phyloP scores from a whole-genome alignment of 1,140 invertebrate genomes.

The Scaptodrosophila lebanonensis region DNA sequence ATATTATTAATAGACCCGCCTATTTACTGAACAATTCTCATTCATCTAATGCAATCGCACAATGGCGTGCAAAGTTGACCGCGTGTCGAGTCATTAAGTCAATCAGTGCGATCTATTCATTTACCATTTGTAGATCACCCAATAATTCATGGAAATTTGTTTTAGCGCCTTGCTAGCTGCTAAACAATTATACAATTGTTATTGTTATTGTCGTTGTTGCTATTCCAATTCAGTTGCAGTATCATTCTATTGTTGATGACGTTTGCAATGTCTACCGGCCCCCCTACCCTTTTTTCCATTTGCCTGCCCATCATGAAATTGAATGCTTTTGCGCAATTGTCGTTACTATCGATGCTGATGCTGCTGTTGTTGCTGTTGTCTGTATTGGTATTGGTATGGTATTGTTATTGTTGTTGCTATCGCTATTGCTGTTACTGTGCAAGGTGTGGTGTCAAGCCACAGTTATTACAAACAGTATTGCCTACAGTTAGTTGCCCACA shows the following conservation, averaged over 20 bases:
- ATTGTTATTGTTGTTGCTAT: too few species aligned
- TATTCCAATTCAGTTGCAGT: conserved; percentile 44
- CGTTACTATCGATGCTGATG: conserved; percentile 27
- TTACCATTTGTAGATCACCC: conserved; percentile 46
- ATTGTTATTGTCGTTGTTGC: neutral
- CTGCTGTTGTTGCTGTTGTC: conserved; percentile 19
- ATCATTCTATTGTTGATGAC: too few species aligned
- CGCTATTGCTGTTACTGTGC: conserved; percentile 20
- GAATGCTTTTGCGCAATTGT: too few species aligned
- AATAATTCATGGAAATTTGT: conserved; percentile 64
- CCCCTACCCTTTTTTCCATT: too few species aligned
- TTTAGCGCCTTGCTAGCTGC: conserved; percentile 30
- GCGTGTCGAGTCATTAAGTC: conserved; percentile 63
- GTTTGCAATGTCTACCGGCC: conserved; percentile 35
- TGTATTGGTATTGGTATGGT: too few species aligned
- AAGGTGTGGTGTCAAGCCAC: conserved; percentile 69
- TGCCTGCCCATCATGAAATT: too few species aligned
- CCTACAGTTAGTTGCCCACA: conserved; percentile 25
- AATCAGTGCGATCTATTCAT: conserved; percentile 60
- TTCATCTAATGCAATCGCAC: too few species aligned
- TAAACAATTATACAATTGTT: conserved; percentile 45
- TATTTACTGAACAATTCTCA: too few species aligned
- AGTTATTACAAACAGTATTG: conserved; percentile 53
- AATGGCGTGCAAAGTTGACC: too few species aligned
- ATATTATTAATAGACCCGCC: too few species aligned